Evolutionary conservation across 2,797 vertebrate genomes (phyloP).

Genomic region (Carapus acus): DNA sequence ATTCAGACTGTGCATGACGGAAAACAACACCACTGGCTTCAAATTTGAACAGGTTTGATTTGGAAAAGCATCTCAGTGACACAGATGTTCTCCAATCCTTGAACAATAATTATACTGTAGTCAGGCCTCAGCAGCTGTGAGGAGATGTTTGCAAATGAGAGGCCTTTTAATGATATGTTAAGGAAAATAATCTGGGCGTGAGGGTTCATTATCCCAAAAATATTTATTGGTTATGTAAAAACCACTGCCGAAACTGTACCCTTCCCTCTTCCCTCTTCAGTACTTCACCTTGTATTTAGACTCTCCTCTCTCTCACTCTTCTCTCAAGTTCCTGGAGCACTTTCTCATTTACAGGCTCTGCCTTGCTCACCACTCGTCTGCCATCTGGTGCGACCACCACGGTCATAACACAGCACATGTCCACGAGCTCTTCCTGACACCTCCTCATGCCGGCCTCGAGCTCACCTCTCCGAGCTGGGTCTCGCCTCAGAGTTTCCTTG

Average conservation of each 20-base stretch:
- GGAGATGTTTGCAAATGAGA: too few relatives aligned
- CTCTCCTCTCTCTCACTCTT: conserved; percentile 2
- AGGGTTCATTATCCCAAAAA: too few relatives aligned
- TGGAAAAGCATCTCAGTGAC: not conserved
- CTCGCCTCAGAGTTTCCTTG: conserved; percentile 78
- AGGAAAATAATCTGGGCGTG: too few relatives aligned
- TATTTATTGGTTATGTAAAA: not conserved
- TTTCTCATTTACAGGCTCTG: conserved; percentile 67
- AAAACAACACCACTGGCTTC: not conserved
- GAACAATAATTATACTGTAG: not conserved
- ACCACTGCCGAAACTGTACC: too few relatives aligned
- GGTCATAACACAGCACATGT: conserved; percentile 93
- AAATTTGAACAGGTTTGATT: too few relatives aligned
- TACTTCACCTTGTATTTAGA: not conserved
- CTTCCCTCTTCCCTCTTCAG: not conserved
- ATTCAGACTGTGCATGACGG: too few relatives aligned
- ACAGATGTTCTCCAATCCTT: not conserved
- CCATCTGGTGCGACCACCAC: conserved; percentile 69
- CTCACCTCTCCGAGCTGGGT: conserved; percentile 69
- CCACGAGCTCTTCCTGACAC: conserved; percentile 88
- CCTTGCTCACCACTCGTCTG: conserved; percentile 73
- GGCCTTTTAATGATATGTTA: too few relatives aligned
- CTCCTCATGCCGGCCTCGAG: conserved; percentile 80
- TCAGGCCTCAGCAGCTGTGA: not conserved
- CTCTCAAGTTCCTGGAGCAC: conserved; percentile 68